phyloP scores from a whole-genome alignment of 2,113 vertebrate species.

The Gyps fulvus region DNA sequence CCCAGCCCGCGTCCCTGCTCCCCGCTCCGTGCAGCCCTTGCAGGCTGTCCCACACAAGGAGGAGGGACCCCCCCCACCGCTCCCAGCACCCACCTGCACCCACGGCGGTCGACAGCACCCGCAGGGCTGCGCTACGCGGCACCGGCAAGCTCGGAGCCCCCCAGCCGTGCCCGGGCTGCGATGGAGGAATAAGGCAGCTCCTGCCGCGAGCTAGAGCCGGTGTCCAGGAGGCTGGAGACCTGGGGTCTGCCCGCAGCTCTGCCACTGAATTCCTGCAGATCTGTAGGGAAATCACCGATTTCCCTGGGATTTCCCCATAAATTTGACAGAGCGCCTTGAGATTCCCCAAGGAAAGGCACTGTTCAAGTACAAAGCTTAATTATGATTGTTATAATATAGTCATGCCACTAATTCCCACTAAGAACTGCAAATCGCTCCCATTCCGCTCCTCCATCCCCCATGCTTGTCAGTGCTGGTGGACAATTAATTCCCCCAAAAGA shows the following conservation, averaged over 20 bases:
- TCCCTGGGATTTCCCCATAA: not conserved
- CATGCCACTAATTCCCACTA: constrained; percentile 58
- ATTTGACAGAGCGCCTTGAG: constrained; percentile 37
- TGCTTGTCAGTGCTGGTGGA: constrained; percentile 2
- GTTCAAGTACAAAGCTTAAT: constrained; percentile 63
- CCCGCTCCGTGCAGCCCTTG: not conserved
- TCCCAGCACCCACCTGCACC: not conserved
- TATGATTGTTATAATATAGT: constrained; percentile 62
- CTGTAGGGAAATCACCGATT: constrained; percentile 30
- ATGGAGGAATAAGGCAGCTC: not conserved
- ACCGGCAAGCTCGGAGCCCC: accelerated
- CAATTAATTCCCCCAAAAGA: constrained; percentile 53
- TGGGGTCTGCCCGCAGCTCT: not conserved
- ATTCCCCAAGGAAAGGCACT: constrained; percentile 42
- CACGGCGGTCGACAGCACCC: accelerated
- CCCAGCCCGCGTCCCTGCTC: not conserved
- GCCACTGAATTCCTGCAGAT: not conserved
- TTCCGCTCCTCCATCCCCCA: constrained; percentile 32
- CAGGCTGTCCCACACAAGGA: accelerated
- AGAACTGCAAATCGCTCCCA: constrained; percentile 56
- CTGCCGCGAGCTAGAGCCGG: not conserved
- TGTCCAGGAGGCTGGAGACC: not conserved
- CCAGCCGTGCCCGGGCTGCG: accelerated
- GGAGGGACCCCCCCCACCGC: too few species aligned
- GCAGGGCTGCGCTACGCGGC: accelerated